phyloP scores from a whole-genome alignment of 2,113 vertebrate genomes.

The Hippocampus mohnikei region DNA sequence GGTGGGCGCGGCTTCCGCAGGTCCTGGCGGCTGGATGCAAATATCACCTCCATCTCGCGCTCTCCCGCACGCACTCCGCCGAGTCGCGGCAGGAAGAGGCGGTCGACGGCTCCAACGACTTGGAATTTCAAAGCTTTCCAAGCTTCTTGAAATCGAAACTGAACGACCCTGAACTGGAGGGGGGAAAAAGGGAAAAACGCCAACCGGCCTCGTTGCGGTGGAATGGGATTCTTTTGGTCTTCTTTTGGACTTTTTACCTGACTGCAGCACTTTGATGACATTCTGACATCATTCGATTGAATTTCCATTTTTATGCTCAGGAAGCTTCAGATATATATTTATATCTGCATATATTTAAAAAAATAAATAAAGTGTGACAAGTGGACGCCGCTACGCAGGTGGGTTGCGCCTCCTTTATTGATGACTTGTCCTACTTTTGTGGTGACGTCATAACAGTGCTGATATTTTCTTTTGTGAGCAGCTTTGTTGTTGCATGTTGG shows the following conservation, averaged over 20 bases:
- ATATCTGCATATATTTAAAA: not conserved
- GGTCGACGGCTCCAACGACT: constrained; percentile 48
- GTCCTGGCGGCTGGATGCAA: constrained; percentile 68
- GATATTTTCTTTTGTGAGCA: not conserved
- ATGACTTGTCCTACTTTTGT: not conserved
- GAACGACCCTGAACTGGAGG: not conserved
- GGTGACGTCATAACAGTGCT: not conserved
- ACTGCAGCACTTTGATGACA: not conserved
- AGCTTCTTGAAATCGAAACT: constrained; percentile 29
- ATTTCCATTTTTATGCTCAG: not conserved
- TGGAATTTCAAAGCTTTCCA: too few relatives aligned
- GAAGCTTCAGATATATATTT: not conserved
- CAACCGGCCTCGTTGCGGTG: not conserved
- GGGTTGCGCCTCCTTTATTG: constrained; percentile 27
- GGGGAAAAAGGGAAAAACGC: constrained; percentile 4
- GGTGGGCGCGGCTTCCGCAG: constrained; percentile 61
- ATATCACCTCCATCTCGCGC: constrained; percentile 49
- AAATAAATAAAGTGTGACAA: not conserved
- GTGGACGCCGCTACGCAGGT: constrained; percentile 51
- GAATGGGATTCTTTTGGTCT: constrained; percentile 6
- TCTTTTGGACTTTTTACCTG: not conserved
- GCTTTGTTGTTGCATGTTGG: not conserved
- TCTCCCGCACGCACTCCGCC: constrained; percentile 12
- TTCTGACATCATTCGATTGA: not conserved
- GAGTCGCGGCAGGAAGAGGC: constrained; percentile 59